phyloP scores from a whole-genome alignment of 1,140 invertebrate genomes.

The Dendroctonus valens region DNA sequence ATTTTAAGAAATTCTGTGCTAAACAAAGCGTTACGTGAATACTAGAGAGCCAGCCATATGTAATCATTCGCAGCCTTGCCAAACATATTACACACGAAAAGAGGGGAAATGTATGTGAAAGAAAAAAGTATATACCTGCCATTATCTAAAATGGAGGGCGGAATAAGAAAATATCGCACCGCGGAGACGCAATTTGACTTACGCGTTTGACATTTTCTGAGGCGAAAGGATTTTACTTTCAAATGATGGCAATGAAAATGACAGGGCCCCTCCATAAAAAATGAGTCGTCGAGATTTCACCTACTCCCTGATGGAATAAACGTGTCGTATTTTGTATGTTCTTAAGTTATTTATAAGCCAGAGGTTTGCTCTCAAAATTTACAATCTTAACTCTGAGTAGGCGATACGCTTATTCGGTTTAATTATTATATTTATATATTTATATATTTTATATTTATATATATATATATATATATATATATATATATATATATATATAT shows the following conservation, averaged over 20 bases:
- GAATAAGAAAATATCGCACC: constrained; percentile 26
- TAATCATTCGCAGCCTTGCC: constrained; percentile 4
- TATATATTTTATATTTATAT: too few relatives aligned
- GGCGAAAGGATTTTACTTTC: constrained; percentile 22
- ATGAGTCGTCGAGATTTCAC: constrained; percentile 7
- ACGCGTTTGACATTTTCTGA: constrained; percentile 23
- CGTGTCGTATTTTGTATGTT: not conserved
- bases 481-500: too few relatives aligned
- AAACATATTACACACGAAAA: constrained; percentile 3
- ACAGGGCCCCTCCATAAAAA: constrained; percentile 10
- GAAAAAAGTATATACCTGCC: constrained; percentile 20
- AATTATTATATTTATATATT: too few relatives aligned
- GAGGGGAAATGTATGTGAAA: constrained; percentile 13
- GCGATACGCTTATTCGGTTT: too few relatives aligned
- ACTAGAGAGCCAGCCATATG: not conserved
- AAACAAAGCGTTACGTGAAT: too few relatives aligned
- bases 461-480: too few relatives aligned
- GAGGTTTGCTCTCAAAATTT: too few relatives aligned
- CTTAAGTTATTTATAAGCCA: too few relatives aligned
- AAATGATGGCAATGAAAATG: constrained; percentile 25
- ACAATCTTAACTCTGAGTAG: too few relatives aligned
- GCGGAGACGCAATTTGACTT: constrained; percentile 16
- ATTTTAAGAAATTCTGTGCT: too few relatives aligned
- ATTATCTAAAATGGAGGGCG: constrained; percentile 23
- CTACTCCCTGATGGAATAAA: not conserved